These are phyloP conservation scores for Zootoca vivipara DNA, from an alignment of 2,113 vertebrate genomes.

Conservation along the genomic window DNA sequence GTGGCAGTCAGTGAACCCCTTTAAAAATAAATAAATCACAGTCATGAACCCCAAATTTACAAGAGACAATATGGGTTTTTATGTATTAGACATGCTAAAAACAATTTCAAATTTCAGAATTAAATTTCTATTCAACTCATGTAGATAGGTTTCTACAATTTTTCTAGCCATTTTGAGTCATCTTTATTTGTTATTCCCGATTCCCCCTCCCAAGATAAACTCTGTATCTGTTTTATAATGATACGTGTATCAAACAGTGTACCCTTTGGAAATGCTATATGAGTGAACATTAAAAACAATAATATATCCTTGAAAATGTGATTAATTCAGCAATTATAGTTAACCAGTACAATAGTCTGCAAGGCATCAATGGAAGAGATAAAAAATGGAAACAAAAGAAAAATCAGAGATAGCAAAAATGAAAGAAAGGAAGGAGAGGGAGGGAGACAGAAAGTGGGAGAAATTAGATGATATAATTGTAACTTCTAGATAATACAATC, in stretches of 20 bases:
- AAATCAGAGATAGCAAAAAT: not conserved
- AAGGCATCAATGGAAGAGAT: not conserved
- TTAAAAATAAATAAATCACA: not conserved
- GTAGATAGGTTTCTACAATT: not conserved
- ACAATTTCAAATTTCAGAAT: not conserved
- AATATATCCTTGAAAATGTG: not conserved
- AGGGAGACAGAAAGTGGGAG: not conserved
- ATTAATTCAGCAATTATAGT: not conserved
- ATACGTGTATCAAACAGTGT: not conserved
- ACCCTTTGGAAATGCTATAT: not conserved
- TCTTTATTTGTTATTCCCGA: not conserved
- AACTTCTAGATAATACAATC: too few species aligned
- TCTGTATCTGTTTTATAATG: not conserved
- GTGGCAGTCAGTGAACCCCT: not conserved
- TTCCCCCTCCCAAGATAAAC: not conserved
- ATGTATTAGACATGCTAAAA: not conserved
- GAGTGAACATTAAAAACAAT: not conserved
- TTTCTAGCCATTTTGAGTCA: not conserved
- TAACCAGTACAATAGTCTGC: not conserved
- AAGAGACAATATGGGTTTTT: not conserved
- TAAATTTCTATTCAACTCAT: not conserved
- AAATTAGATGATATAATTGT: not conserved
- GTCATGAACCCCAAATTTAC: not conserved
- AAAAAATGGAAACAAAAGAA: not conserved
- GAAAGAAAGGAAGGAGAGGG: not conserved